These are phyloP conservation scores for Chiroxiphia lanceolata DNA, from an alignment of 2,797 vertebrate species.

Conservation along the genomic window DNA sequence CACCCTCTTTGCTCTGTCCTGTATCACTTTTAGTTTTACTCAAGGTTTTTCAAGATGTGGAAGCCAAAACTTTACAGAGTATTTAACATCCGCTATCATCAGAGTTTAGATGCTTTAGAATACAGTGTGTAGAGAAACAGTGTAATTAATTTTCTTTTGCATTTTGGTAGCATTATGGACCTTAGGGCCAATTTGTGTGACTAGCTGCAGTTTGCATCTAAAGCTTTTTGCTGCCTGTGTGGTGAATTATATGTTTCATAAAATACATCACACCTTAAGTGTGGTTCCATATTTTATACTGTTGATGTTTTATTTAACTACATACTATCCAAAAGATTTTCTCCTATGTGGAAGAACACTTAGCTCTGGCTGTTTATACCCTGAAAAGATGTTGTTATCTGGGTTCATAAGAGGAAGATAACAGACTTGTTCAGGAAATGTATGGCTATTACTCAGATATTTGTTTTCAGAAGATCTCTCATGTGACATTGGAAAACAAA, in stretches of 20 bases:
- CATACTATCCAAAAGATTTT: not conserved
- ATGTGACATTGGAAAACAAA: not conserved
- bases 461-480: not conserved
- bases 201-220: not conserved
- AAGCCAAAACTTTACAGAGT: not conserved
- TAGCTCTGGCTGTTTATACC: not conserved
- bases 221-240: not conserved
- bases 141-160: not conserved
- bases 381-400: not conserved
- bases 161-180: not conserved
- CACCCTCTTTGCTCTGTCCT: not conserved
- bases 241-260: not conserved
- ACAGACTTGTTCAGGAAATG: not conserved
- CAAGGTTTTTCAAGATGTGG: not conserved
- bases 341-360: not conserved
- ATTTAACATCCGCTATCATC: not conserved
- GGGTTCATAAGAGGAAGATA: not conserved
- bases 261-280: not conserved
- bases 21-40: not conserved
- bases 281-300: not conserved
- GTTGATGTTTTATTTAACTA: not conserved
- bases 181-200: not conserved
- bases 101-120: not conserved
- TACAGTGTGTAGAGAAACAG: rapidly evolving
- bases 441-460: not conserved